Evolutionary conservation across 2,797 vertebrate genomes (phyloP).

Genomic region (Synanceia verrucosa): DNA sequence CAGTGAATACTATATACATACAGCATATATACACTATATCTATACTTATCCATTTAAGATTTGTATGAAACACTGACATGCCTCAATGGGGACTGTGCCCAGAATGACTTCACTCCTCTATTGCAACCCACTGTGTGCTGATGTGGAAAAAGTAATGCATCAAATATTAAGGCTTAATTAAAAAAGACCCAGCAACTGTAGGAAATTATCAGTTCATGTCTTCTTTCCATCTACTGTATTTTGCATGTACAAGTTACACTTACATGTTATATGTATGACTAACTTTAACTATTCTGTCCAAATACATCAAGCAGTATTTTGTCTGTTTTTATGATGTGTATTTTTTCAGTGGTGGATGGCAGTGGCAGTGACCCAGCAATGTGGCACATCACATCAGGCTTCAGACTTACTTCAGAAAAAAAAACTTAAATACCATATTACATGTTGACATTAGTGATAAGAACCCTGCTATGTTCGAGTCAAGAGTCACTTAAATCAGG

Average conservation of each 20-base stretch:
- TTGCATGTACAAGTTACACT: not conserved
- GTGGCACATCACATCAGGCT: too few relatives aligned
- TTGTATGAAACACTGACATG: not conserved
- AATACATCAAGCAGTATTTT: not conserved
- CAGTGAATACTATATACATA: not conserved
- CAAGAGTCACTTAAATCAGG: constrained; percentile 22
- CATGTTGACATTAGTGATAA: not conserved
- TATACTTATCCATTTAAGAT: not conserved
- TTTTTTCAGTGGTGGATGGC: too few relatives aligned
- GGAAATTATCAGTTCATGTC: not conserved
- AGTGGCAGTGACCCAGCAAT: too few relatives aligned
- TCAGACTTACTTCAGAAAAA: not conserved
- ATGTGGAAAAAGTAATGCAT: not conserved
- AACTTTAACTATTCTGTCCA: not conserved
- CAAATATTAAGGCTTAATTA: not conserved
- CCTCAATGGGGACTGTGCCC: not conserved
- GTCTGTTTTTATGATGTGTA: not conserved
- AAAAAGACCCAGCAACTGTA: not conserved
- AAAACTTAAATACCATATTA: not conserved
- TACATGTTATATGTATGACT: not conserved
- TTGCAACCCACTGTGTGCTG: not conserved
- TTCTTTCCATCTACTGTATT: fast-evolving
- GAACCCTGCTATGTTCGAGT: not conserved
- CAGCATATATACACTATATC: not conserved
- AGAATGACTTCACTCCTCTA: not conserved